phyloP scores from a whole-genome alignment of 2,113 vertebrate species.

The Otolemur garnettii region DNA sequence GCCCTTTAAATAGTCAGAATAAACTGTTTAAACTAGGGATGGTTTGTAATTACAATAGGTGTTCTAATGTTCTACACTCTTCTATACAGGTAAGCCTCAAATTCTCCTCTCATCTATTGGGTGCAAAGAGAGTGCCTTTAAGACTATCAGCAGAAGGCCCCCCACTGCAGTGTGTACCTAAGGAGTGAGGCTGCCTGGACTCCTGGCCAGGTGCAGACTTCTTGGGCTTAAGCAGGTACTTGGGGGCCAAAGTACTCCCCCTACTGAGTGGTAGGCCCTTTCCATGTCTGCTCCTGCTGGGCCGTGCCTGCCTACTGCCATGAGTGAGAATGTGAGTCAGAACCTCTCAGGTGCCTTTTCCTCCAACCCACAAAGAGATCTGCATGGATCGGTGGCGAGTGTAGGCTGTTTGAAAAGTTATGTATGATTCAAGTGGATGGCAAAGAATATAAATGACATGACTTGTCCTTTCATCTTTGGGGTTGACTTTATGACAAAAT shows the following conservation, averaged over 20 bases:
- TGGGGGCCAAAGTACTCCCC: neutral
- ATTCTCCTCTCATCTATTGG: neutral
- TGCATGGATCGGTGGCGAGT: neutral
- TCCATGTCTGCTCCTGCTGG: neutral
- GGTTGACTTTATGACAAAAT: conserved; percentile 59
- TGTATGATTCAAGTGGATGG: conserved; percentile 64
- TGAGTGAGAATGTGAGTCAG: conserved; percentile 51
- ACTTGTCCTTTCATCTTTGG: conserved; percentile 53
- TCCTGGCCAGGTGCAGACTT: neutral
- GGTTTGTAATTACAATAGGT: neutral
- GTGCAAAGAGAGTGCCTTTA: neutral
- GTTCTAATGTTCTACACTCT: neutral
- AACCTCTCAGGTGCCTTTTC: neutral
- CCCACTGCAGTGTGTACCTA: neutral
- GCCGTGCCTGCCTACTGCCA: neutral
- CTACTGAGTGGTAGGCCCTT: neutral
- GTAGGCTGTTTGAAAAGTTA: conserved; percentile 58
- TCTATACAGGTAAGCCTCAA: neutral
- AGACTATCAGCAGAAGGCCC: neutral
- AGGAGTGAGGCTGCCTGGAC: neutral
- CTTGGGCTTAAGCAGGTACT: neutral
- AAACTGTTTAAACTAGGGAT: neutral
- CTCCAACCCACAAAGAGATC: conserved; percentile 48
- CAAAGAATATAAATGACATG: conserved; percentile 67
- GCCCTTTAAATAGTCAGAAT: neutral